Base-by-base conservation (phyloP, 2,888 invertebrate genomes). In the Polydrusus pterygomalis region DNA sequence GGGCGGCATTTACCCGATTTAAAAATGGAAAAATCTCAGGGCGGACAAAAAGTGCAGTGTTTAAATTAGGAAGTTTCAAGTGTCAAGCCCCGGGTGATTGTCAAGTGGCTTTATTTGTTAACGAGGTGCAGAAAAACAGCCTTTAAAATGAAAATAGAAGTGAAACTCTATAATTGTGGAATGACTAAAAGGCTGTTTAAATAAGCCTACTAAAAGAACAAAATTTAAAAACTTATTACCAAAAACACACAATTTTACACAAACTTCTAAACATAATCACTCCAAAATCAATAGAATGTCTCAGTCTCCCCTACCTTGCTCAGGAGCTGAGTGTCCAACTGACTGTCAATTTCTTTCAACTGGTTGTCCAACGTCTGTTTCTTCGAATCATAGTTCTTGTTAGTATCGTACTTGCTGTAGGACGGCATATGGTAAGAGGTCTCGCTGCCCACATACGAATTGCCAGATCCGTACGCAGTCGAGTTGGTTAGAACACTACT, bases 271-370 rank as follows among this genome's bases (percentile, higher is more conserved):
- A 70, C 40, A 15, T 17, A 71, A 71, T 40, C 70, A 64, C 63
- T 69, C 30, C 54, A 74, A 47, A 63, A 67, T 77, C 77, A 77
- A 58, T 87, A 87, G 84, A 88, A 88, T 56, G 87, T 88, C 84
- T 88, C 88, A 78, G 86, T 87, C 82, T 87, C 87, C 82, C 88
- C 87, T 88, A 88, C 88, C 88, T 89, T 88, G 83, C 88, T 93
- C 87, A 93, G 91, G 85, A 94, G 91, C 86, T 92, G 91, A 74
- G 91, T 91, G 87, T 92, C 91, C 83, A 93, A 90, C 80, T 95
- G 94, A 79, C 93, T 94, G 88, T 95, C 95, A 82, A 95, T 91
- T 87, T 94, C 94, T 86, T 95, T 95, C 81, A 95, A 89, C 87
- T 95, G 94, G 87, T 93, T 93, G 87, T 95, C 95, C 82, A 95